phyloP scores from a whole-genome alignment of 2,797 vertebrate species.

The Alca torda region DNA sequence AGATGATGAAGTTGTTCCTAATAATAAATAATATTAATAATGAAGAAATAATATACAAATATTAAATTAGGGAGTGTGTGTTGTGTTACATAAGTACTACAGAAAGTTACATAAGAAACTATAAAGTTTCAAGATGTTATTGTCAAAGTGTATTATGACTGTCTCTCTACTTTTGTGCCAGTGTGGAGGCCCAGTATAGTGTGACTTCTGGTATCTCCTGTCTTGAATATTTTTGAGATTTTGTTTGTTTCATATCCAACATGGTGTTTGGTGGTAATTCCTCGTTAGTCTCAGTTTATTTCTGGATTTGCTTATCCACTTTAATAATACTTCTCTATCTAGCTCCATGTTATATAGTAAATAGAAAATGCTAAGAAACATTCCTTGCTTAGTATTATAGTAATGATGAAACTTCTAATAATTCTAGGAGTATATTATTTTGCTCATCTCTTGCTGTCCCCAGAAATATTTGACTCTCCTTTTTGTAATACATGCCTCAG shows the following conservation, averaged over 20 bases:
- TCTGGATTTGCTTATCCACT: background rate
- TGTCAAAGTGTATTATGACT: background rate
- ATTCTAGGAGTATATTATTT: background rate
- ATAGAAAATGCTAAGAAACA: background rate
- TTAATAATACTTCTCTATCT: background rate
- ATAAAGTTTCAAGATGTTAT: background rate
- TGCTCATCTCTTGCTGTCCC: background rate
- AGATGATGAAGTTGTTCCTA: background rate
- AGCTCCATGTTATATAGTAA: background rate
- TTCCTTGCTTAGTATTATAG: background rate
- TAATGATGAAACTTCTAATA: background rate
- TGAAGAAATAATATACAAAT: background rate
- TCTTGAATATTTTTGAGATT: background rate
- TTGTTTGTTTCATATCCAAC: background rate
- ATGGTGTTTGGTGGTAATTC: background rate
- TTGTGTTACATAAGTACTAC: background rate
- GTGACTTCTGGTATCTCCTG: background rate
- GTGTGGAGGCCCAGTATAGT: background rate
- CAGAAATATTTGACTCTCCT: background rate
- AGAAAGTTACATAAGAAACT: too few relatives aligned
- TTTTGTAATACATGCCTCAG: background rate
- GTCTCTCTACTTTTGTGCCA: background rate
- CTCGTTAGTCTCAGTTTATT: background rate
- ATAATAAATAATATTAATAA: background rate
- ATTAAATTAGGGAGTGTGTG: background rate